These are phyloP conservation scores for Nesidiocoris tenuis DNA, from an alignment of 2,888 invertebrate species.

Conservation along the genomic window DNA sequence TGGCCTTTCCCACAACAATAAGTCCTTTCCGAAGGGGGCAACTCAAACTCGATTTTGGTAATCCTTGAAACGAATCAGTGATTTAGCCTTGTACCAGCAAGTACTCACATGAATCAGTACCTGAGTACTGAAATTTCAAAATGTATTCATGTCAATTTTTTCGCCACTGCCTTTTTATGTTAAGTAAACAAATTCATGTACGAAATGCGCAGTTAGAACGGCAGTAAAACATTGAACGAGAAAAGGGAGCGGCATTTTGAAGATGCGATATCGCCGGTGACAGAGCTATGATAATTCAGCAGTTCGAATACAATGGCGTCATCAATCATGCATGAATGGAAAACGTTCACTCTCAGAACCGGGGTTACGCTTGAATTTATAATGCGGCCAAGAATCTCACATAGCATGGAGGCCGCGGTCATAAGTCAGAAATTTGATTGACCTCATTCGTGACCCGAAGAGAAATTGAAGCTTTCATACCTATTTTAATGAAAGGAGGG, in stretches of 20 bases:
- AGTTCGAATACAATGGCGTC: slow-evolving; percentile 18
- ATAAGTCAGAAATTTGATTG: too few relatives aligned
- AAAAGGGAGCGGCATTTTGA: not conserved
- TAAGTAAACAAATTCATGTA: too few relatives aligned
- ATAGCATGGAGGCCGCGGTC: too few relatives aligned
- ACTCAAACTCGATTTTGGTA: not conserved
- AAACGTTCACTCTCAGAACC: not conserved
- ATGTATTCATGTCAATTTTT: too few relatives aligned
- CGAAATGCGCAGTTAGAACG: too few relatives aligned
- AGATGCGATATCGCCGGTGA: not conserved
- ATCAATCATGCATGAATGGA: slow-evolving; percentile 16
- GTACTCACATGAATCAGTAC: too few relatives aligned
- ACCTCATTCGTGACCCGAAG: too few relatives aligned
- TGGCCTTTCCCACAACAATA: not conserved
- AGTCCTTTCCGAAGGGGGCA: not conserved
- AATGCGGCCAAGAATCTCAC: not conserved
- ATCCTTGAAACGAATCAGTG: not conserved
- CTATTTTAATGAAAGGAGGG: too few relatives aligned
- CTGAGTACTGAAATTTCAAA: too few relatives aligned
- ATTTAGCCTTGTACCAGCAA: too few relatives aligned
- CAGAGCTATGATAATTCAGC: slow-evolving; percentile 11
- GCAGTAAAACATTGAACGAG: not conserved
- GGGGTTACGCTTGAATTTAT: not conserved
- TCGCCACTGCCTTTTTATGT: too few relatives aligned
- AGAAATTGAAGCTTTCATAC: too few relatives aligned